Evolutionary conservation across 1,140 invertebrate species (phyloP).

Genomic region (Drosophila sulfurigaster): DNA sequence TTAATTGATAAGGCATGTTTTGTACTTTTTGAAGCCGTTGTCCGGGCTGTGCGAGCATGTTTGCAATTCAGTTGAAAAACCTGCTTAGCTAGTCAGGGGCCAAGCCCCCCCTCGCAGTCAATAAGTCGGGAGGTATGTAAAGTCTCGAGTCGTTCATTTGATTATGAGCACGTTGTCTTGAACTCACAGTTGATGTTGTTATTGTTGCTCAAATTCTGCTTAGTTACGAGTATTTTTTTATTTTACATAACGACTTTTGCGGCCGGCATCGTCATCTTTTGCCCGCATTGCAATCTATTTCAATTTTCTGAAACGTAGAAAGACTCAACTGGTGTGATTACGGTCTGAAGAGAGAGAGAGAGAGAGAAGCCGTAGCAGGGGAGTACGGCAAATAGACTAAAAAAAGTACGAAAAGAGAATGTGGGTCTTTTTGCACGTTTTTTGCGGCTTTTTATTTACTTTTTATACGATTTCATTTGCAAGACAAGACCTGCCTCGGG

Average conservation of each 20-base stretch:
- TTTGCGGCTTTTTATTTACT: constrained; percentile 28
- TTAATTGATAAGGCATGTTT: constrained; percentile 37
- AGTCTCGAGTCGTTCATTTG: constrained; percentile 17
- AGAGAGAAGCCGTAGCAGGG: background rate
- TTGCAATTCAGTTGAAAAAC: constrained; percentile 28
- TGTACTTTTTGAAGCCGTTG: background rate
- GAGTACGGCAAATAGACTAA: constrained; percentile 22
- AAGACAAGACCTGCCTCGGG: constrained; percentile 1
- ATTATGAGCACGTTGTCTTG: constrained; percentile 53
- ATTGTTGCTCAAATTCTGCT: constrained; percentile 20
- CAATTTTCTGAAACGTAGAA: constrained; percentile 67
- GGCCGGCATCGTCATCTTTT: constrained; percentile 57
- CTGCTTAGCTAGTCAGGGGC: constrained; percentile 23
- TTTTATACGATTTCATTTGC: constrained; percentile 59
- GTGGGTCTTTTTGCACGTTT: constrained; percentile 71
- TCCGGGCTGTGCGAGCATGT: constrained; percentile 3
- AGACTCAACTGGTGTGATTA: constrained; percentile 32
- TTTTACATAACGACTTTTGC: constrained; percentile 67
- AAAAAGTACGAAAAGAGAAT: constrained; percentile 33
- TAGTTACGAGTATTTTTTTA: constrained; percentile 18
- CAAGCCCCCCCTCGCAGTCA: background rate
- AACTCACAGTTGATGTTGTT: background rate
- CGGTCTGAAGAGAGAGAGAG: background rate
- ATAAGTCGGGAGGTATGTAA: background rate
- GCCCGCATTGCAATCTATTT: constrained; percentile 32